phyloP scores from a whole-genome alignment of 30 jellyfish, hydroid and myxozoan species.

The Turritopsis dohrnii region DNA sequence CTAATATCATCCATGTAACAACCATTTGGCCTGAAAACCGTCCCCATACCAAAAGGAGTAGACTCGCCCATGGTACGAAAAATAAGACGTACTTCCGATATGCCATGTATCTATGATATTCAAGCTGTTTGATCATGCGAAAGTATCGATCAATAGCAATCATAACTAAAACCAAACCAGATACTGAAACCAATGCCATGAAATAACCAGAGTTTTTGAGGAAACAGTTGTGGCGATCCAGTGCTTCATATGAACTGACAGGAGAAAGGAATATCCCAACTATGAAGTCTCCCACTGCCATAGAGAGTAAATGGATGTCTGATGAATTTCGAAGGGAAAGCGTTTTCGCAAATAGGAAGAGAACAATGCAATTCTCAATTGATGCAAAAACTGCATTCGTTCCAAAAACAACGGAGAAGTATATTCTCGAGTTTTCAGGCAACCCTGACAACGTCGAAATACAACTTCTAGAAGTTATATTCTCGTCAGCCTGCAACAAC shows the following conservation, averaged over 20 bases:
- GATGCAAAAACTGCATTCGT: background rate
- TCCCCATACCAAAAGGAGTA: background rate
- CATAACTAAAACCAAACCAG: background rate
- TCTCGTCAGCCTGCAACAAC: background rate
- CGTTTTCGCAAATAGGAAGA: background rate
- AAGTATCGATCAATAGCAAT: background rate
- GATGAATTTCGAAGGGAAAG: background rate
- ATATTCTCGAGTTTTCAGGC: background rate
- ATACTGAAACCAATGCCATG: background rate
- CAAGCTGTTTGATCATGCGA: background rate
- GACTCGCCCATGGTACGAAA: background rate
- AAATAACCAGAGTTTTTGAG: background rate
- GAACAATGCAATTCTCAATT: background rate
- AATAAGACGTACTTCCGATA: background rate
- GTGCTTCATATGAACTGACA: background rate
- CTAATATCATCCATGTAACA: background rate
- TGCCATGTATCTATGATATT: background rate
- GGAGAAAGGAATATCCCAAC: background rate
- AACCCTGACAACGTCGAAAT: background rate
- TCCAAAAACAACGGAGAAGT: background rate
- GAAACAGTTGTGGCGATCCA: background rate
- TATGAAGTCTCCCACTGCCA: background rate
- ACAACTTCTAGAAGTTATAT: background rate
- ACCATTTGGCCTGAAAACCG: background rate
- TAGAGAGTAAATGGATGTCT: background rate